Conservation (phyloP, 2,888 invertebrate genomes). For the Caenorhabditis becei region DNA sequence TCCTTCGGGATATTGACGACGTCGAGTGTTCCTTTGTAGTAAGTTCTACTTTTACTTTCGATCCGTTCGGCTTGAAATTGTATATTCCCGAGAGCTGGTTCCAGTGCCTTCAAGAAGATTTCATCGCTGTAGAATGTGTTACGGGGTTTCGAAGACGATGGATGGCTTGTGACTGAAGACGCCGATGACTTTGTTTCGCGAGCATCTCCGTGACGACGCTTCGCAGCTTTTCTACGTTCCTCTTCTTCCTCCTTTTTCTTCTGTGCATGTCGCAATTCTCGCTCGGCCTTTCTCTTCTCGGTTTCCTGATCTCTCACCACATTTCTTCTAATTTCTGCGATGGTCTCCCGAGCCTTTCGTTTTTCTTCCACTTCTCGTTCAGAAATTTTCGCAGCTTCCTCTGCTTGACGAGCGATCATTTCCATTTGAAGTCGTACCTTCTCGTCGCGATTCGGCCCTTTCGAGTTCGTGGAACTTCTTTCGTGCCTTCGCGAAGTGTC, state of each 20-base stretch:
- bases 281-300: slow-evolving; percentile 16
- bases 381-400: slow-evolving; percentile 11
- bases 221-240: slow-evolving; percentile 5
- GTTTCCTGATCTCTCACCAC: slow-evolving; percentile 13
- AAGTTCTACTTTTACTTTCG: background rate
- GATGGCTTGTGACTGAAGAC: background rate
- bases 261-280: slow-evolving; percentile 11
- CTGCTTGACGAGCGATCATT: slow-evolving; percentile 31
- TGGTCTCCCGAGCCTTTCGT: slow-evolving; percentile 3
- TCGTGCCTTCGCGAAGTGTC: too few relatives aligned
- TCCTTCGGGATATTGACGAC: slow-evolving; percentile 45
- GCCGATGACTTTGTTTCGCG: background rate
- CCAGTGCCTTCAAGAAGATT: slow-evolving; percentile 24
- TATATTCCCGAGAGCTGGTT: slow-evolving; percentile 16
- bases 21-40: slow-evolving; percentile 22
- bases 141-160: background rate
- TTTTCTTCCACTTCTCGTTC: slow-evolving; percentile 17
- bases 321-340: background rate
- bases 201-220: background rate
- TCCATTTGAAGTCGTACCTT: slow-evolving; percentile 17
- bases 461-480: background rate
- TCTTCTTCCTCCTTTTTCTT: slow-evolving; percentile 23
- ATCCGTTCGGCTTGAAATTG: background rate
- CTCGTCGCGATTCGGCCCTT: background rate
- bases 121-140: slow-evolving; percentile 6